phyloP scores from a whole-genome alignment of 2,113 vertebrate genomes.

The Elephas maximus region DNA sequence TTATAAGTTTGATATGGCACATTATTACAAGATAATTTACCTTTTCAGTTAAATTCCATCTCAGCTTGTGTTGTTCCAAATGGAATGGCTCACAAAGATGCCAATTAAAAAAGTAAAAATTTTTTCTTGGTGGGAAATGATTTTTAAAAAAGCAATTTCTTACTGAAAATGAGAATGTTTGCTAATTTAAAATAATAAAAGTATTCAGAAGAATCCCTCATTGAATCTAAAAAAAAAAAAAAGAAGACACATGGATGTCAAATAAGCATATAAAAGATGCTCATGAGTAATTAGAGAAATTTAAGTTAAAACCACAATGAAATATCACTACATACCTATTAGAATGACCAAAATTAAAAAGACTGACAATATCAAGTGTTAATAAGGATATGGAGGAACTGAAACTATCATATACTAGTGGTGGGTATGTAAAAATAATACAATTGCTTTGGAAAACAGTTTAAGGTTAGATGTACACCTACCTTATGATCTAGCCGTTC shows the following conservation, averaged over 20 bases:
- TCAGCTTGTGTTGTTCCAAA: not conserved
- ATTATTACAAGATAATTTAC: slow-evolving; percentile 5
- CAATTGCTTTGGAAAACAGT: not conserved
- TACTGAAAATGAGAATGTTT: slow-evolving; percentile 61
- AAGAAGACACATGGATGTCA: not conserved
- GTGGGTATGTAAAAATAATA: not conserved
- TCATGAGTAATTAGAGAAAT: not conserved
- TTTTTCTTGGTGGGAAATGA: slow-evolving; percentile 13
- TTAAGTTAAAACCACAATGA: slow-evolving; percentile 34
- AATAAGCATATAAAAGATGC: not conserved
- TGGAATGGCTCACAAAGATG: not conserved
- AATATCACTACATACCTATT: not conserved
- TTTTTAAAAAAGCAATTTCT: not conserved
- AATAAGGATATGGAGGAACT: not conserved
- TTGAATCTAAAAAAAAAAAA: slow-evolving; percentile 18
- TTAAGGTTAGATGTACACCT: not conserved
- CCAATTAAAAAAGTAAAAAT: slow-evolving; percentile 13
- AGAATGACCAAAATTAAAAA: slow-evolving; percentile 13
- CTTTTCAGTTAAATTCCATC: slow-evolving; percentile 54
- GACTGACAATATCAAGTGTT: not conserved
- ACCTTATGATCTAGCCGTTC: not conserved
- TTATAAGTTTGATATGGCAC: slow-evolving; percentile 10
- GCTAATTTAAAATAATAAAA: slow-evolving; percentile 55
- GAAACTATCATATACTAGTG: not conserved
- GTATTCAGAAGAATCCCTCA: slow-evolving; percentile 6